phyloP scores from a whole-genome alignment of 1,140 invertebrate genomes.

The Apis dorsata region DNA sequence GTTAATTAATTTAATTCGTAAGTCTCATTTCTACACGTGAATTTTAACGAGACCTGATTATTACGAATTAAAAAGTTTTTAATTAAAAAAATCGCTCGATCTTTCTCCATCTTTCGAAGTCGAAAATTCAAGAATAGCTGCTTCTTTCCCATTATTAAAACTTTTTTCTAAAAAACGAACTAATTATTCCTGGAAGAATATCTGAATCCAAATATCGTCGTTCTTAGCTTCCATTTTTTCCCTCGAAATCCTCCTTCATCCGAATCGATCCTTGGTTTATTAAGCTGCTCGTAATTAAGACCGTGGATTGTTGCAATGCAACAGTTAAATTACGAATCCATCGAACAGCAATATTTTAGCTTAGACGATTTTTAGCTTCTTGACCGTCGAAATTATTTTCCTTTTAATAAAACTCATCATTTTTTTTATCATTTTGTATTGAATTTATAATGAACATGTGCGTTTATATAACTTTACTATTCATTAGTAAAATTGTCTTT shows the following conservation, averaged over 20 bases:
- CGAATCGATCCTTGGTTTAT: background rate
- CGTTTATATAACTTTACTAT: no score
- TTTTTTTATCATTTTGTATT: no score
- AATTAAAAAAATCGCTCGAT: constrained; percentile 14
- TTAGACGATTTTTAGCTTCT: no score
- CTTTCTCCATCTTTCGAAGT: background rate
- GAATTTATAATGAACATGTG: no score
- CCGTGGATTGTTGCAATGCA: no score
- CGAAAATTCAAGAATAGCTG: background rate
- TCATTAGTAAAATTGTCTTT: no score
- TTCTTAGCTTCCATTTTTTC: background rate
- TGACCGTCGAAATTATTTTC: no score
- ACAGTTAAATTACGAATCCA: no score
- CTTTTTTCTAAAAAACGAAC: background rate
- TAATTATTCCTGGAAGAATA: background rate
- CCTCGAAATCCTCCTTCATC: background rate
- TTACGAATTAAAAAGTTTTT: background rate
- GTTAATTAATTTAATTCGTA: constrained; percentile 28
- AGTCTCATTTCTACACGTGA: background rate
- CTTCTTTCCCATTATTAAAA: background rate
- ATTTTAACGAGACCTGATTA: background rate
- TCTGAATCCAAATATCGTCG: background rate
- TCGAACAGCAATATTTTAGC: no score
- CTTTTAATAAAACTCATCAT: no score
- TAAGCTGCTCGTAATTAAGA: background rate